Evolutionary conservation across 2,888 invertebrate species (phyloP), one percentile per base, ranked within the genome.

Genomic region (Ormyrus rosae): DNA sequence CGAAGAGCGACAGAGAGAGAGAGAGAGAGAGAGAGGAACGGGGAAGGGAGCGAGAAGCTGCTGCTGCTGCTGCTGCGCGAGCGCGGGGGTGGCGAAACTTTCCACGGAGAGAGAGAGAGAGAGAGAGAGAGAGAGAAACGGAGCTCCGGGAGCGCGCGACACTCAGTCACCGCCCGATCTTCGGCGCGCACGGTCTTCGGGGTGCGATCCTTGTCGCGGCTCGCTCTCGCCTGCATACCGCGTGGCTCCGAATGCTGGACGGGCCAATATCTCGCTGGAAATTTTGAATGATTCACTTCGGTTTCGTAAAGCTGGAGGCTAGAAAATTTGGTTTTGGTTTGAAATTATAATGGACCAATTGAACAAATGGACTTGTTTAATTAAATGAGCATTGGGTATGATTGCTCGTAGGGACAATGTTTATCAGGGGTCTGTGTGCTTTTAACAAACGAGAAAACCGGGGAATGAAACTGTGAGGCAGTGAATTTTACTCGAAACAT

Each of bases 141-240:
- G 65, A 60, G 61, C 56, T 53, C 72, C 50, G 45, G 13, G 63
- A 64, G 76, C 72, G 80, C 61, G 70, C 78, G 78, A 74, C 74
- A 85, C 86, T 90, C 90, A 90, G 90, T 90, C 89, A 88, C 90
- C 89, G 90, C 90, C 89, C 90, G 90, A 88, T 87, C 85, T 85
- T 89, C 89, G 90, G 90, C 87, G 90, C 89, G 90, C 85, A 87
- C 87, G 86, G 86, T 88, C 83, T 81, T 80, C 84, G 84, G 84
- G 78, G 82, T 80, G 82, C 10, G 13, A 70, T 46, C 67, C 61
- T 71, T 11, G 60, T 51, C 53, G 50, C 48, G 46, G 0, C 11
- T 11, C n/a, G 5, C 46, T 19, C 45, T 7, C 53, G 9, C 53
- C 9, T 10, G 45, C 51, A 56, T 19, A 64, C 46, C 60, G 51